A percentile compares a stretch with the other conserved stretches of the same genome.
Evolutionary conservation across 2,113 vertebrate species (phyloP).

Genomic region (Tragelaphus scriptus): DNA sequence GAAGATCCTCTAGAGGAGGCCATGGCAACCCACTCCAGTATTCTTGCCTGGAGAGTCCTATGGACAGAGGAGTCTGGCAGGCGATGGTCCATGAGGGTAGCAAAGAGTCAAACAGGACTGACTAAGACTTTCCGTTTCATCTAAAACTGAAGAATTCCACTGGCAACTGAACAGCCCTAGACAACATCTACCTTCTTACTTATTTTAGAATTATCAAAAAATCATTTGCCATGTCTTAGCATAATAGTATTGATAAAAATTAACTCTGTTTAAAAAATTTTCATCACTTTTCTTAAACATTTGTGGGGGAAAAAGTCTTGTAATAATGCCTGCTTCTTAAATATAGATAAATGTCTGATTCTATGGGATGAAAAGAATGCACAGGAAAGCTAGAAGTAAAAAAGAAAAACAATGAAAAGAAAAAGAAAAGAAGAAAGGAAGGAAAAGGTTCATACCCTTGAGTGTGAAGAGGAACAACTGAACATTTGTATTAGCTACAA

Average conservation of each 20-base stretch:
- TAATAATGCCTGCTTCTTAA: neutral
- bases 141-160: neutral
- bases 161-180: neutral
- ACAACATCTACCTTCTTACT: neutral
- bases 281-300: neutral
- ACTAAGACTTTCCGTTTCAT: neutral
- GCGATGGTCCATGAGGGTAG: fast-evolving
- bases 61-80: neutral
- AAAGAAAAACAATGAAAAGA: neutral
- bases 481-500: neutral
- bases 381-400: neutral
- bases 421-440: no score
- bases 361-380: neutral
- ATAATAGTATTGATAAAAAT: neutral
- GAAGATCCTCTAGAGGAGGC: neutral
- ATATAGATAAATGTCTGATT: neutral
- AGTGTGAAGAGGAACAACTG: neutral
- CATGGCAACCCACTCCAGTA: neutral
- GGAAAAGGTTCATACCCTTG: neutral
- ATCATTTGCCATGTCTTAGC: neutral
- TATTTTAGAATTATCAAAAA: neutral
- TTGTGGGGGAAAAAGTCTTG: neutral
- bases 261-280: neutral
- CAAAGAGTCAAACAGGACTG: fast-evolving
- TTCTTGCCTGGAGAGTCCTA: neutral